Evolutionary conservation across 92 coral and sea anemone genomes (phyloP), one percentile per base, ranked within the genome.

Genomic region (Porites cylindrica): DNA sequence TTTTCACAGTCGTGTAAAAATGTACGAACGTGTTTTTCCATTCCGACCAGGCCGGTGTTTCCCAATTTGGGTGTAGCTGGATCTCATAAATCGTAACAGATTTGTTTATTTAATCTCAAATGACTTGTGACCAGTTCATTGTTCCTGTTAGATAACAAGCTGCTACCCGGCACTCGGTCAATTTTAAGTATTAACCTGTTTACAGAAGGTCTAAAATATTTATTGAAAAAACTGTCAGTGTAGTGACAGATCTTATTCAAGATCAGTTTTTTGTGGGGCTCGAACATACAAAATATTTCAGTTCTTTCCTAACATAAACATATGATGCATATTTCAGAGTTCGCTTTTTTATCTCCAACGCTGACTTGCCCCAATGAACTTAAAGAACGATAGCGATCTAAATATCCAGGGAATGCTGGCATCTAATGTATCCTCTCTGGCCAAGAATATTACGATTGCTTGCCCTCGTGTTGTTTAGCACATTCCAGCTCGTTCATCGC

Each of bases 401-500:
- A 78, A 65, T 87, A 90, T 90, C 88, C 54, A 66, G 73, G 91
- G 93, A 90, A 90, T 90, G 88, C 20, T 24, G 68, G 60, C 38
- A 75, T 80, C 82, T 85, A 71, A 85, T 70, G 60, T 73, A 85
- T 84, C 74, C 73, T 76, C 20, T 18, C 65, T 32, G 47, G 80
- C 73, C 74, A 81, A 64, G 70, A 32, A 47, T 14, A 50, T 68
- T n/a, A 53, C 66, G 10, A 56, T 81, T 68, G 16, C 11, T 60
- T 13, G 23, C 21, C 76, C 58, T 60, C 79, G 79, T 61, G 86
- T 58, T 72, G 54, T 72, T 16, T 32, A 12, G 24, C 86, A 71
- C 70, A 58, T 66, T 67, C 78, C 59, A 56, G 18, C 16, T 58
- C 13, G 53, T 19, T 70, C 21, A 9, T n/a, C 4, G 12, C 43